phyloP scores from a whole-genome alignment of 2,113 vertebrate genomes.

The Notothenia coriiceps region DNA sequence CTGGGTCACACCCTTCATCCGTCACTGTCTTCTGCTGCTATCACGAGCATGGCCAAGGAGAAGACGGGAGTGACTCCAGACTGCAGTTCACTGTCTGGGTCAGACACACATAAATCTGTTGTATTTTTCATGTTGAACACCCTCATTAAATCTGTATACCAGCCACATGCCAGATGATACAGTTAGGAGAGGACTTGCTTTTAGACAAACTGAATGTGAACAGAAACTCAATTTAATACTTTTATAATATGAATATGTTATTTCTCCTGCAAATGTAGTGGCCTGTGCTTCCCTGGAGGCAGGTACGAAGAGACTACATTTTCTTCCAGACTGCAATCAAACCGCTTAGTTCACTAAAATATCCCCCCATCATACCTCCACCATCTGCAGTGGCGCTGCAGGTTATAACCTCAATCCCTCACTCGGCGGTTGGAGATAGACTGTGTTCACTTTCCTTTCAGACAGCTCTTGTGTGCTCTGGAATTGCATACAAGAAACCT shows the following conservation, averaged over 20 bases:
- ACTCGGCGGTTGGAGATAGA: slow-evolving; percentile 57
- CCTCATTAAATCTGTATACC: slow-evolving; percentile 30
- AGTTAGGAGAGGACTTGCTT: not conserved
- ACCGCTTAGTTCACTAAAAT: slow-evolving; percentile 37
- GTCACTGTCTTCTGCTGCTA: slow-evolving; percentile 64
- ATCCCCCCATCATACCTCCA: not conserved
- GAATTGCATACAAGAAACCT: slow-evolving; percentile 46
- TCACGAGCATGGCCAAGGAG: slow-evolving; percentile 59
- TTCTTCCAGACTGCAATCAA: slow-evolving; percentile 29
- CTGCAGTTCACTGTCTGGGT: slow-evolving; percentile 26
- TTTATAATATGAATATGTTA: slow-evolving; percentile 20
- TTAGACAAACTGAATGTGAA: slow-evolving; percentile 8
- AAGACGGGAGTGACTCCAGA: slow-evolving; percentile 38
- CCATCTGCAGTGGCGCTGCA: slow-evolving; percentile 38
- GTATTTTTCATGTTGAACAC: not conserved
- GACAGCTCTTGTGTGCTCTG: slow-evolving; percentile 37
- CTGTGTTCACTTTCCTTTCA: slow-evolving; percentile 59
- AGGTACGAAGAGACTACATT: slow-evolving; percentile 4
- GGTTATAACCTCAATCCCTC: slow-evolving; percentile 74
- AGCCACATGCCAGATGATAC: not conserved
- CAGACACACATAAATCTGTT: slow-evolving; percentile 32
- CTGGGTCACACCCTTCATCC: slow-evolving; percentile 73
- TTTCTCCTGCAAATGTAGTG: slow-evolving; percentile 18
- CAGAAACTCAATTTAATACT: slow-evolving; percentile 4
- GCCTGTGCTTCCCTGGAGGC: not conserved